Percentiles rank a stretch among this genome's conserved stretches.
Evolutionary conservation across 2,888 invertebrate species (phyloP).

Genomic region (Chrysomela aeneicollis): DNA sequence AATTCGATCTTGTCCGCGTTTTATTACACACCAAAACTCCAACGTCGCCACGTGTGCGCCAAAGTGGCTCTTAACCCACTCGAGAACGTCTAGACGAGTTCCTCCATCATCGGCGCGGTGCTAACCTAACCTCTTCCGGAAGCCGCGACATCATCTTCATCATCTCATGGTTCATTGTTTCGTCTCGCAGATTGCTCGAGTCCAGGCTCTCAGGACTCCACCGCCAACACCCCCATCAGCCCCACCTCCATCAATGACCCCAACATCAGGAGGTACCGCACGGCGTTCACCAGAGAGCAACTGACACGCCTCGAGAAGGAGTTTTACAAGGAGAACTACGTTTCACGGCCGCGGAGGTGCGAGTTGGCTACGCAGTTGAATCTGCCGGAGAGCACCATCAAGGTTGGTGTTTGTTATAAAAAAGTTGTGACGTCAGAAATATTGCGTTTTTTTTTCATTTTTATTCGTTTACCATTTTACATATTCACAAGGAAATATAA

Average conservation of each 20-base stretch:
- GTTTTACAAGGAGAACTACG: slow-evolving; percentile 97
- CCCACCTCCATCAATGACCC: slow-evolving; percentile 63
- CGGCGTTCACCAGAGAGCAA: slow-evolving; percentile 97
- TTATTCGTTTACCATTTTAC: no score
- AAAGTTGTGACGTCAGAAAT: no score
- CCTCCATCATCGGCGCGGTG: slow-evolving; percentile 10
- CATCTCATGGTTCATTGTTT: slow-evolving; percentile 45
- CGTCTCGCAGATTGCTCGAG: slow-evolving; percentile 61
- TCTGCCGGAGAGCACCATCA: slow-evolving; percentile 96
- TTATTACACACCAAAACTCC: no score
- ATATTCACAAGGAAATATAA: no score
- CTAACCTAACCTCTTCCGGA: slow-evolving; percentile 13
- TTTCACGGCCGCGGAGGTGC: slow-evolving; percentile 92
- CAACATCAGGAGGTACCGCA: slow-evolving; percentile 88
- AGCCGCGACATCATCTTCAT: no score
- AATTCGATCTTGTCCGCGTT: no score
- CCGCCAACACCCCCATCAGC: slow-evolving; percentile 43
- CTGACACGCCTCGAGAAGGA: slow-evolving; percentile 92
- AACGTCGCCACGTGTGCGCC: no score
- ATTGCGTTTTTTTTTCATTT: no score
- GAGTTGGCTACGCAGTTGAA: slow-evolving; percentile 93
- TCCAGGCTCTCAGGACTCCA: slow-evolving; percentile 53
- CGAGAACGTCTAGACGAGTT: slow-evolving; percentile 30
- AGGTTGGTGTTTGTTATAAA: slow-evolving; percentile 78
- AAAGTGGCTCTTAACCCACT: slow-evolving; percentile 15